A percentile compares a stretch with the other conserved stretches of the same genome.
These are phyloP conservation scores for Buphagus erythrorhynchus DNA, from an alignment of 2,797 vertebrate species.

Conservation along the genomic window DNA sequence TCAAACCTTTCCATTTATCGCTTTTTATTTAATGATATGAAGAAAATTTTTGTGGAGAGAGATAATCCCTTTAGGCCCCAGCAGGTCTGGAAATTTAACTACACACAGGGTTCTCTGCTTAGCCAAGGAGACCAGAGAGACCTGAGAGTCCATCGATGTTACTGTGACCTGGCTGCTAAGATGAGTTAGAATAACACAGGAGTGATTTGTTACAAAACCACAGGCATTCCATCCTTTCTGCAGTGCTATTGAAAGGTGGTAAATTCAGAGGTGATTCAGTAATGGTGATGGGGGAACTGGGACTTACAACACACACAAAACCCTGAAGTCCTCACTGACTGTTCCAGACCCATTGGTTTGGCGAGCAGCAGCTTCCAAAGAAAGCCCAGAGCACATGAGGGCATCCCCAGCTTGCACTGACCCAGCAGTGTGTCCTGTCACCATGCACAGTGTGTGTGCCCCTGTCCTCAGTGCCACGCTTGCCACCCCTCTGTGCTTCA, in stretches of 20 bases:
- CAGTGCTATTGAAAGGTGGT: accelerated
- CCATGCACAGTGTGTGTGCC: accelerated
- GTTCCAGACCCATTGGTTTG: not conserved
- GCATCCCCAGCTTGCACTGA: not conserved
- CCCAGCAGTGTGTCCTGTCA: not conserved
- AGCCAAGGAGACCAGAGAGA: not conserved
- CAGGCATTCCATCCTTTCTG: not conserved
- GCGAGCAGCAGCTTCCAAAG: not conserved
- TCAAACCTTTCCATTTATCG: not conserved
- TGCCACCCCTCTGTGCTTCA: not conserved
- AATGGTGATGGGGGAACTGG: not conserved
- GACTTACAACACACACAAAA: not conserved
- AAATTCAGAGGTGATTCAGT: not conserved
- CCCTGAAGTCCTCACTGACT: not conserved
- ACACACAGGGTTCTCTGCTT: not conserved
- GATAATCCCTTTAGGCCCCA: not conserved
- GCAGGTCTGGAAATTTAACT: not conserved
- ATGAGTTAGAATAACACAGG: not conserved
- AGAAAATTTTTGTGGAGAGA: not conserved
- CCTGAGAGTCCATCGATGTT: accelerated
- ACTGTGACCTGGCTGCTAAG: not conserved
- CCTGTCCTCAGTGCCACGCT: accelerated
- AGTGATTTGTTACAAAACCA: not conserved
- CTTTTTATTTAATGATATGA: not conserved
- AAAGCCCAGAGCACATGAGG: not conserved